Conservation (phyloP, 2,888 invertebrate genomes). For the Hartigia nigra region DNA sequence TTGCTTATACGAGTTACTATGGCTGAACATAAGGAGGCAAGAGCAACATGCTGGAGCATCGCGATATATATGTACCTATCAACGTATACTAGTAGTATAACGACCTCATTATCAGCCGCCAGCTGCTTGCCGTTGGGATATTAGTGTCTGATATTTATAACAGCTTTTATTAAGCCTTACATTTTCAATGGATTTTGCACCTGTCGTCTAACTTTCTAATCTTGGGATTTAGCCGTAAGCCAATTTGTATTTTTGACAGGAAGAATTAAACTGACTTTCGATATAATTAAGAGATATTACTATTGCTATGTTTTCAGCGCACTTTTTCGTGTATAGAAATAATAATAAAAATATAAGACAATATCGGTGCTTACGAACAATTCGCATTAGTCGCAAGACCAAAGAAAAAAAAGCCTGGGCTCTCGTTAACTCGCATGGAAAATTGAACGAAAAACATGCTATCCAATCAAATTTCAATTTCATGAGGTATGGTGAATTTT, state of each 20-base stretch:
- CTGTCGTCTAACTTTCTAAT: background rate
- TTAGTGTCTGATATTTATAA: slow-evolving; percentile 54
- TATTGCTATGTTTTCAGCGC: background rate
- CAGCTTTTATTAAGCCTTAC: slow-evolving; percentile 48
- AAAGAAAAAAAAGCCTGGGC: background rate
- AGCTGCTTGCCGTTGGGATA: slow-evolving; percentile 45
- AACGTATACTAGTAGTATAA: slow-evolving; percentile 37
- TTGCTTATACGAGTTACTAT: background rate
- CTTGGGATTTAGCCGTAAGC: background rate
- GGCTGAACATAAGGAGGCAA: background rate
- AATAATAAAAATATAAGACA: background rate
- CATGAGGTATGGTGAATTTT: background rate
- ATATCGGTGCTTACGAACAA: background rate
- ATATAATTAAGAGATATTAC: background rate
- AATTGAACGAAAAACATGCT: background rate
- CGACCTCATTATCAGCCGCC: slow-evolving; percentile 58
- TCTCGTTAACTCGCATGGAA: background rate
- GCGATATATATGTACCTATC: background rate
- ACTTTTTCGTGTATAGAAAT: background rate
- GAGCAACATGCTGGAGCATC: background rate
- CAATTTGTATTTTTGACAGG: background rate
- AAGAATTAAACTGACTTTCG: background rate
- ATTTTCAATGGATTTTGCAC: slow-evolving; percentile 16
- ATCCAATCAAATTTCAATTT: background rate
- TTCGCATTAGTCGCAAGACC: background rate